Base-by-base conservation (phyloP, 2,888 invertebrate species). In the Lycia hirtaria region DNA sequence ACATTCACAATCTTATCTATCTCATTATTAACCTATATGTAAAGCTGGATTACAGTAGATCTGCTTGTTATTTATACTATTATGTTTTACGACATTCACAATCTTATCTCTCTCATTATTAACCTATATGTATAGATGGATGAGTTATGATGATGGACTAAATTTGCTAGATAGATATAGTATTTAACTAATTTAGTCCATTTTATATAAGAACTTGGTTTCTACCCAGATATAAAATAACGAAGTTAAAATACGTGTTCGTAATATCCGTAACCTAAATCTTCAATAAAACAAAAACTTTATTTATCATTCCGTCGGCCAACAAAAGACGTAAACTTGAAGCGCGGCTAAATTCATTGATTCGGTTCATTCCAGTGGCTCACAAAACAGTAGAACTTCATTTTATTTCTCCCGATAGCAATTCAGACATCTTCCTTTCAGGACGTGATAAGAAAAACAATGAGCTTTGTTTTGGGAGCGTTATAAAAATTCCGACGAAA, bases 371-470 rank as follows among this genome's bases (percentile, higher is more conserved):
- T 56, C 56, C 40, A 50, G 44, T 9, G 44, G 48, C 44, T 50
- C 35, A 9, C 51, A 24, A 50, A 49, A 53, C 40, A 15, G 12
- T 15, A 37, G 17, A 51, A 61, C 50, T 61, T 43, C 40, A 61
- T 41, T 57, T 60, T 56, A 56, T 56, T 38, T 33, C 60, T 49
- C 54, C 56, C 44, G 19, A 38, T 33, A 45, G 40, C 40, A 51
- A 48, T 45, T 24, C 56, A 44, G 52, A 55, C 48, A 49, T 56
- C 56, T 53, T 55, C 51, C 10, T 54, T 41, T 17, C 12, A 10
- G 24, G 20, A 64, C 60, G 54, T 56, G 59, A 56, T 64, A 43
- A 55, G 64, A 64, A 64, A 64, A 26, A 55, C 53, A 56, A 61
- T 37, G 22, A 35, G 37, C 30, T 56, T 57, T 56, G 53, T 56